These are phyloP conservation scores for Scaptomyza pallida DNA, from an alignment of 1,140 invertebrate genomes.

Conservation along the genomic window DNA sequence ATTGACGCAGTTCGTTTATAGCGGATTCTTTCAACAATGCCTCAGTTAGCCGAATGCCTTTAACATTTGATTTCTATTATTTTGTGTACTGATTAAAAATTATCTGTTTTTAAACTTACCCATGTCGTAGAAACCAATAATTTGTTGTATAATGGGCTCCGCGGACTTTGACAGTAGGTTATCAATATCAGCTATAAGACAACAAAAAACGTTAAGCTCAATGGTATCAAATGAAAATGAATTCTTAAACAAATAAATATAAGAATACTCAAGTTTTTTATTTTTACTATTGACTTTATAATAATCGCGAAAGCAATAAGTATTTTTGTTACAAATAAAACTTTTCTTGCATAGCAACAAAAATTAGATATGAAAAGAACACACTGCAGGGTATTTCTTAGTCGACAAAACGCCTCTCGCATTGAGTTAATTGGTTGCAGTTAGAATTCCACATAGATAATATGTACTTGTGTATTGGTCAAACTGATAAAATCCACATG, in stretches of 20 bases:
- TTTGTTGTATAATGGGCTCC: constrained; percentile 53
- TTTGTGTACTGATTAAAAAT: not conserved
- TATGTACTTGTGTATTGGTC: not conserved
- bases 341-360: no score
- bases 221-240: not conserved
- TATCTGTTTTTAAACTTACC: constrained; percentile 36
- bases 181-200: constrained; percentile 38
- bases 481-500: not conserved
- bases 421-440: no score
- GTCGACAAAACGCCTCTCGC: no score
- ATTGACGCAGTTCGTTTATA: constrained; percentile 47
- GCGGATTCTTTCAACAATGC: constrained; percentile 45
- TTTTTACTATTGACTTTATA: no score
- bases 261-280: no score
- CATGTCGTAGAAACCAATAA: constrained; percentile 62
- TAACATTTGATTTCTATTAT: no score
- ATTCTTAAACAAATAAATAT: not conserved
- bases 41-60: constrained; percentile 51
- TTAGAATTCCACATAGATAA: not conserved
- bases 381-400: no score
- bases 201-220: not conserved
- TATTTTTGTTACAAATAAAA: no score
- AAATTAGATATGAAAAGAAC: no score
- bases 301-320: no score
- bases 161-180: constrained; percentile 50